Base-by-base conservation (phyloP, 2,113 vertebrate genomes). In the Scortum barcoo region DNA sequence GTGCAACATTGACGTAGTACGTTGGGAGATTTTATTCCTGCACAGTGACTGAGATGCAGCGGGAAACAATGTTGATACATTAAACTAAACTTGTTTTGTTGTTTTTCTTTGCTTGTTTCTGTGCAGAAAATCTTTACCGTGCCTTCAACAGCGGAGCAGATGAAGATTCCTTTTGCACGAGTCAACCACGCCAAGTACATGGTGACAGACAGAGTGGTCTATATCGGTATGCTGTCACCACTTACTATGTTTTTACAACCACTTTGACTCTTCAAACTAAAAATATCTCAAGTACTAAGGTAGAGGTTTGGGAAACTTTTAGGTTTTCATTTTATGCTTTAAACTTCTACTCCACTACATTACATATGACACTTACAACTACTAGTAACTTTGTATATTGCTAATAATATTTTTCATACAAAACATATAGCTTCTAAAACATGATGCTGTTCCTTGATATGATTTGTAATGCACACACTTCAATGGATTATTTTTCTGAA, bases 171-270 rank as follows among this genome's bases (percentile, higher is more conserved):
- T 0, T 96, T 86, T 68, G 90, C 96, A 1, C 93, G 95, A 30
- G 96, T 97, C 60, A 97, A 96, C 84, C 96, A 97, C 30, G 96
- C 96, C 85, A 97, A 97, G 80, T 97, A 94, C 89, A 96, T 97
- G 96, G 96, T 97, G 57, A 97, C 96, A 0, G 96, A 97, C 86
- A 87, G 93, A 61, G 93, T 95, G 7, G 92, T 95, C 68, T 97
- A 97, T 24, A 95, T 97, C 24, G 96, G 96, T 96, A 90, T 0
- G 61, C 13, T 9, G 26, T 48, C 7, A n/a, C 22, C 54, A 2
- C 16, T 19, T 33, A 16, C 3, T 74, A 10, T 20, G 13, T 13
- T 22, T 30, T 33, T 5, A 63, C 11, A 13, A 13, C 33, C 30
- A 16, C 33, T 63, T 12, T 26, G 2, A 48, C 6, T 38, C 26